Base-by-base conservation (phyloP, 2,888 invertebrate species). In the Halocaridina rubra region DNA sequence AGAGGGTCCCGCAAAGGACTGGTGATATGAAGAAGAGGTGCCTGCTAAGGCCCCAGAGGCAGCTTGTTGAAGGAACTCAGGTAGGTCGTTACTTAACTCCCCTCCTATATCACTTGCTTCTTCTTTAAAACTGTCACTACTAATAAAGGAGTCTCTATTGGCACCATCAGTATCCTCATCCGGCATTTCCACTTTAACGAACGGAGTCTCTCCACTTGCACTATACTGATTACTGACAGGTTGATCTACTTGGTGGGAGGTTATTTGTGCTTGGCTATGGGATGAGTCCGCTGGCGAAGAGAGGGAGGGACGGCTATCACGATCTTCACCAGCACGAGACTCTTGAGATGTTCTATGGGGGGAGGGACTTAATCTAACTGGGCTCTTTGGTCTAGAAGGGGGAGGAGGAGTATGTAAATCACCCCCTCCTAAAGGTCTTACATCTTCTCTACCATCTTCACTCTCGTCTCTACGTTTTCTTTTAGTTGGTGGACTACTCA, bases 11-110 rank as follows among this genome's bases (percentile, higher is more conserved):
- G 85, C 81, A 53, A 87, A 87, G 69, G 85, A 77, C 39, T 81
- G 81, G 53, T 81, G 85, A 61, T 85, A 85, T 13, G 84, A 82
- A 19, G 75, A 80, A 19, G 81, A 80, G 32, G 84, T 79, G 33
- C 82, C 77, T 13, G 82, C 82, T 16, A 82, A 76, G 77, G 82
- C 82, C 24, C 82, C 71, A 3, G 82, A 82, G 57, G 82, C 82
- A 22, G 87, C 84, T 64, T 87, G 87, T 53, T 87, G 87, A 30
- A 87, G 84, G 72, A 87, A 87, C 71, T 87, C 87, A 10, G 87
- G 87, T 10, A 87, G 80, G 64, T 87, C 87, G 61, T 80, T 85
- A 46, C 85, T 87, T 8, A 87, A 39, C 27, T 87, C 87, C 33
- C 81, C 84, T 19, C 77, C 81, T 57, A 82, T 19, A 76, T 84